These are phyloP conservation scores for Torymus aiolomorphi DNA, from an alignment of 2,888 invertebrate genomes.

Conservation along the genomic window DNA sequence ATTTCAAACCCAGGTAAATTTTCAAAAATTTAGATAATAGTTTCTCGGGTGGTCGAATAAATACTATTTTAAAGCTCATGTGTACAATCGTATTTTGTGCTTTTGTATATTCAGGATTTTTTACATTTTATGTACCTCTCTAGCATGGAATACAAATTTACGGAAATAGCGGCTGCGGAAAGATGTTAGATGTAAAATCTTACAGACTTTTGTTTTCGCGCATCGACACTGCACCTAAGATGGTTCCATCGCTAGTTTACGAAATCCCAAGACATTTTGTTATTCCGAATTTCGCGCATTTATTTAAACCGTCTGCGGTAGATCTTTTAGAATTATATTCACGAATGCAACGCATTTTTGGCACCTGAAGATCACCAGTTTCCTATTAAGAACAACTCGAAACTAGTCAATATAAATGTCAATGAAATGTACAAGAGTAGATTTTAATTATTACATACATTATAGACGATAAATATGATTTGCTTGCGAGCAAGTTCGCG, in stretches of 20 bases:
- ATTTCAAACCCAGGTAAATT: no score
- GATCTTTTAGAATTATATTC: not conserved
- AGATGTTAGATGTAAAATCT: no score
- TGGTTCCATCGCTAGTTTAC: not conserved
- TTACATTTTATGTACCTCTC: no score
- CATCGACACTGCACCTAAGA: not conserved
- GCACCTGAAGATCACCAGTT: constrained; percentile 23
- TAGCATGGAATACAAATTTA: no score
- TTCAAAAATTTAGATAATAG: no score
- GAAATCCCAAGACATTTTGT: not conserved
- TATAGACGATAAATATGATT: constrained; percentile 26
- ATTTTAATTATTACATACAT: constrained; percentile 24
- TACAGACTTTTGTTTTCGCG: no score
- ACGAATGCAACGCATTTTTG: constrained; percentile 4
- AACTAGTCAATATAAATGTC: constrained; percentile 52
- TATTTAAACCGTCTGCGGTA: not conserved
- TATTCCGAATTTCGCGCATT: not conserved
- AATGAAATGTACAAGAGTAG: constrained; percentile 43
- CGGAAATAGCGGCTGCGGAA: no score
- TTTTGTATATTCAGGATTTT: no score
- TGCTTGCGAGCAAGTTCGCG: constrained; percentile 14
- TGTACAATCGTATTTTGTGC: no score
- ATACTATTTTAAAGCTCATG: no score
- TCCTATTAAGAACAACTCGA: constrained; percentile 14
- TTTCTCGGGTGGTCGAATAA: no score